These are phyloP conservation scores for Hyperoodon ampullatus DNA, from an alignment of 2,113 vertebrate genomes.

Conservation along the genomic window DNA sequence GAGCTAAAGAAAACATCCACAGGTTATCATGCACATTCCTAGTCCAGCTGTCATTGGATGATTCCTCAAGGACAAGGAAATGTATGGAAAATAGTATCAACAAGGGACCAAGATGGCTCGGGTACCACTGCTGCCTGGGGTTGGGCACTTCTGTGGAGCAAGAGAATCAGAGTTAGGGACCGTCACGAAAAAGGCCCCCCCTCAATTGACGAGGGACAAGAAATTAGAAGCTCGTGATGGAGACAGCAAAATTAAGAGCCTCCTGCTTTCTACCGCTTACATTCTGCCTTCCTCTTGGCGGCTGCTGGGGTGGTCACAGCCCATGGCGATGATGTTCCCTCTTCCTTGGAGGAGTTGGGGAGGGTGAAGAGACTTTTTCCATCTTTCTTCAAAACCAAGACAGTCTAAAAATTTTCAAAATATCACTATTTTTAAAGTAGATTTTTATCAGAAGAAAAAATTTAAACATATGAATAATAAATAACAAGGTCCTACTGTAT, in stretches of 20 bases:
- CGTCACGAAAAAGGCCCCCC: neutral
- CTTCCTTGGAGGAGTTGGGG: neutral
- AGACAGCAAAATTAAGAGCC: neutral
- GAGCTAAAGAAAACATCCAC: neutral
- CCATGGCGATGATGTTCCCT: rapidly evolving
- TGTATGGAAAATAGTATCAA: neutral
- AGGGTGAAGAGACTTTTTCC: neutral
- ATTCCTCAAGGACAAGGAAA: neutral
- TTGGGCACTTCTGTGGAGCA: neutral
- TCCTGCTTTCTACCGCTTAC: rapidly evolving
- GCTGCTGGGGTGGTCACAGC: neutral
- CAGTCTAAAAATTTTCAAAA: neutral
- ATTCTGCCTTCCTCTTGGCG: neutral
- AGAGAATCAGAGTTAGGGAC: too few species aligned
- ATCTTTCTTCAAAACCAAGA: neutral
- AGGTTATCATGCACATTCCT: neutral
- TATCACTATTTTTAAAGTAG: neutral
- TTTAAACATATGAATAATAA: neutral
- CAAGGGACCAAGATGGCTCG: neutral
- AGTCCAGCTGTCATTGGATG: neutral
- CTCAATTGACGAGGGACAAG: neutral
- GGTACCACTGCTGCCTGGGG: neutral
- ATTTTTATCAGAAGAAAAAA: neutral
- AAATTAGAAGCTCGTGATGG: neutral
- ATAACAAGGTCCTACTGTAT: neutral